Evolutionary conservation across 2,888 invertebrate genomes (phyloP), one percentile per base, ranked within the genome.

Genomic region (Hedychridium roseum): DNA sequence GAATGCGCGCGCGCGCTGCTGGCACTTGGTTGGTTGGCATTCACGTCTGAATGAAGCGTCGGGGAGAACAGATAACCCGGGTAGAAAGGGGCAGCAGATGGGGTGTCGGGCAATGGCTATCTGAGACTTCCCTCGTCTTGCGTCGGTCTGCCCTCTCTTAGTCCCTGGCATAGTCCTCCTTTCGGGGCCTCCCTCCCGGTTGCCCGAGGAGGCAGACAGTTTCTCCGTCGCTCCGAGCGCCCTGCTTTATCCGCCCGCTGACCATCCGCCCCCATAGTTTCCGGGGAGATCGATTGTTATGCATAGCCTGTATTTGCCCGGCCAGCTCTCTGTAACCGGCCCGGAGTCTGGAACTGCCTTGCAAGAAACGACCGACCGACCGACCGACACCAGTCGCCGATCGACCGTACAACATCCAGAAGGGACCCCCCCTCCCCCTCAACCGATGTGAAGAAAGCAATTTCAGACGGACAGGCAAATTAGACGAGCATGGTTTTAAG

Each of bases 301-400:
- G 78, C 78, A 78, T 78, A 78, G 78, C 76, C 72, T 78, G 78
- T 78, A 78, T 78, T 78, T 77, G 76, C 77, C 71, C 74, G 71
- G 72, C 74, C 65, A 63, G 66, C 65, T 62, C 64, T n/a, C n/a
- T 64, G 62, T 60, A 63, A 60, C 57, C 66, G 50, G 59, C 59
- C 48, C 42, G 43, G 50, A 59, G 54, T 64, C 64, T 59, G 54
- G 61, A 64, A 64, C 64, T 64, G 59, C 43, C 47, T 57, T 50
- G 60, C 64, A 64, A 64, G 64, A 64, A 45, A 20, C 23, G 55
- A 64, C 57, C 59, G 58, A 64, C 51, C 54, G 48, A 50, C 50
- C 48, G 54, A 55, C 54, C 31, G 20, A 20, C 27, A 12, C 36
- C 32, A 14, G 28, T n/a, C n/a, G n/a, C 35, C 41, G 34, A 44